These are phyloP conservation scores for Apus apus DNA, from an alignment of 2,113 vertebrate species.

Conservation along the genomic window DNA sequence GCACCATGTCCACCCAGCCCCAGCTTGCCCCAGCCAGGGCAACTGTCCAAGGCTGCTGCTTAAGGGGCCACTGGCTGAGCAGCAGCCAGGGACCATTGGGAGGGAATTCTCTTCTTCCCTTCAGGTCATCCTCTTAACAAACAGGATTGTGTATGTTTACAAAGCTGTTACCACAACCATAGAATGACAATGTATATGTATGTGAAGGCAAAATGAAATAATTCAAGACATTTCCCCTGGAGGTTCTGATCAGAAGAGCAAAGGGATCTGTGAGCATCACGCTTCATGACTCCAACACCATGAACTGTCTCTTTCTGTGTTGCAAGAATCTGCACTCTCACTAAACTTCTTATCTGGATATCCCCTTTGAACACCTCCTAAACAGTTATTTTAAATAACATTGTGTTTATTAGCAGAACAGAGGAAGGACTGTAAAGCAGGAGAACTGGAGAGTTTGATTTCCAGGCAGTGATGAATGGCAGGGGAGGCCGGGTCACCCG, in stretches of 20 bases:
- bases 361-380: constrained; percentile 54
- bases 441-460: constrained; percentile 40
- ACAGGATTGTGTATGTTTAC: background rate
- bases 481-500: constrained; percentile 60
- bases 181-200: background rate
- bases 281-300: accelerated
- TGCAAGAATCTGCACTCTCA: constrained; percentile 26
- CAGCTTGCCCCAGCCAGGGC: background rate
- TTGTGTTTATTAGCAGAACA: constrained; percentile 66
- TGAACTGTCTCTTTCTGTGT: background rate
- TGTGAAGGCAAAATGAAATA: background rate
- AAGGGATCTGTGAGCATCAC: background rate
- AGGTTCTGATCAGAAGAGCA: background rate
- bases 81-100: accelerated
- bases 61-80: background rate
- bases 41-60: background rate
- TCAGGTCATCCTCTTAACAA: background rate
- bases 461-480: constrained; percentile 59
- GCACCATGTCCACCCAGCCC: accelerated
- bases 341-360: constrained; percentile 39
- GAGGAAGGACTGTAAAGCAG: constrained; percentile 47
- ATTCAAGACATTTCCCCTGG: background rate
- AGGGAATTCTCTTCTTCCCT: background rate
- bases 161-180: background rate
- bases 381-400: constrained; percentile 48